These are phyloP conservation scores for Oedothorax gibbosus DNA, from an alignment of 1,140 invertebrate species.

Conservation along the genomic window DNA sequence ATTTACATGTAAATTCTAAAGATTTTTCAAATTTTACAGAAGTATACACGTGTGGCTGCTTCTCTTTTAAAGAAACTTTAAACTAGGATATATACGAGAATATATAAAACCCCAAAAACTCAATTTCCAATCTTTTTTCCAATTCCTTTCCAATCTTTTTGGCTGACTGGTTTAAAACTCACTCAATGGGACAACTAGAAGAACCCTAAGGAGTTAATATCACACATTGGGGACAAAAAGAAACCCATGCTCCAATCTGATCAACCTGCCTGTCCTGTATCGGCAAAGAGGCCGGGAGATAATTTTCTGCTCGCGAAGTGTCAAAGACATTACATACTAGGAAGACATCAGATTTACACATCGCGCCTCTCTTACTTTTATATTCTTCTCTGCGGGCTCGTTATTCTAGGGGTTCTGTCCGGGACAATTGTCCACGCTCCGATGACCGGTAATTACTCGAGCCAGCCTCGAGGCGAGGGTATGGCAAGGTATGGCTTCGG, in stretches of 20 bases:
- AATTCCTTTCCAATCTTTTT: constrained; percentile 3
- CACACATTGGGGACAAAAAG: background rate
- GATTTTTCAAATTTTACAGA: background rate
- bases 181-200: constrained; percentile 20
- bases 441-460: constrained; percentile 50
- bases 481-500: background rate
- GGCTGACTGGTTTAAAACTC: constrained; percentile 3
- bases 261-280: constrained; percentile 11
- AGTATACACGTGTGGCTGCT: background rate
- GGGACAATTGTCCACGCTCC: constrained; percentile 50
- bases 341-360: constrained; percentile 45
- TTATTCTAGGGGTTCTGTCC: constrained; percentile 38
- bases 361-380: constrained; percentile 6
- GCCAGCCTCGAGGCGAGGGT: background rate
- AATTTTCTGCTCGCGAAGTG: constrained; percentile 38
- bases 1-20: background rate
- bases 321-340: constrained; percentile 41
- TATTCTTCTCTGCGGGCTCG: constrained; percentile 20
- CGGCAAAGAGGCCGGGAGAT: constrained; percentile 14
- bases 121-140: too few relatives aligned
- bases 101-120: too few relatives aligned
- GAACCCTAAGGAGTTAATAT: background rate
- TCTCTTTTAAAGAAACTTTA: background rate
- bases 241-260: background rate
- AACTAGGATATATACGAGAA: too few relatives aligned